phyloP scores from a whole-genome alignment of 2,797 vertebrate genomes.

The Hybognathus amarus region DNA sequence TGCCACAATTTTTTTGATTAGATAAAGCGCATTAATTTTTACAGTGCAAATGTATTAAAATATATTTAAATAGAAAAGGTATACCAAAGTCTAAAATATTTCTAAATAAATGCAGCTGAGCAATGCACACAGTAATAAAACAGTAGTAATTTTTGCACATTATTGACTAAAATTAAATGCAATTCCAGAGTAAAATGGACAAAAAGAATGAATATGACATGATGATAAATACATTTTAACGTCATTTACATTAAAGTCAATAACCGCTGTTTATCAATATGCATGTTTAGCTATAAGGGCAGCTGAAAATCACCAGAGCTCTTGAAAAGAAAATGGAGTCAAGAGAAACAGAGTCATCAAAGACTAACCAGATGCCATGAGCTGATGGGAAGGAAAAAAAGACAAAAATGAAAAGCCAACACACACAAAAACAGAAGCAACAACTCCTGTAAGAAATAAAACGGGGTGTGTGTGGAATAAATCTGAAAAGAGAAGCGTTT shows the following conservation, averaged over 20 bases:
- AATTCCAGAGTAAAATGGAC: not conserved
- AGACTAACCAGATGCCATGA: conserved; percentile 43
- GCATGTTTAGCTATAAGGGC: conserved; percentile 68
- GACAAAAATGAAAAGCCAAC: conserved; percentile 37
- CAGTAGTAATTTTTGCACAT: not conserved
- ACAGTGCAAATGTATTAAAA: not conserved
- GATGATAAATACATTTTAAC: not conserved
- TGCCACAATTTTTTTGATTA: too few relatives aligned
- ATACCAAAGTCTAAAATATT: not conserved
- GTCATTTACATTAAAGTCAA: not conserved
- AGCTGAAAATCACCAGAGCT: conserved; percentile 24
- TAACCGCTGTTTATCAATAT: conserved; percentile 25
- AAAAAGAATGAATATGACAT: not conserved
- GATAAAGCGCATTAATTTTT: too few relatives aligned
- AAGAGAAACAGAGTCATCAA: conserved; percentile 25
- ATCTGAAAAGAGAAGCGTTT: conserved; percentile 33
- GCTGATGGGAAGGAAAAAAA: conserved; percentile 18
- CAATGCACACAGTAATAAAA: not conserved
- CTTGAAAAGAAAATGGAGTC: conserved; percentile 35
- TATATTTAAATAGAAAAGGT: not conserved
- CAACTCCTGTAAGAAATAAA: conserved; percentile 18
- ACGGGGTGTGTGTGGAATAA: conserved; percentile 64
- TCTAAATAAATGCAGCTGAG: not conserved
- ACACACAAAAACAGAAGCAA: conserved; percentile 32
- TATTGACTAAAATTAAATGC: not conserved